These are phyloP conservation scores for Euphysa ruthae DNA, from an alignment of 30 jellyfish, hydroid and myxozoan species.

Conservation along the genomic window DNA sequence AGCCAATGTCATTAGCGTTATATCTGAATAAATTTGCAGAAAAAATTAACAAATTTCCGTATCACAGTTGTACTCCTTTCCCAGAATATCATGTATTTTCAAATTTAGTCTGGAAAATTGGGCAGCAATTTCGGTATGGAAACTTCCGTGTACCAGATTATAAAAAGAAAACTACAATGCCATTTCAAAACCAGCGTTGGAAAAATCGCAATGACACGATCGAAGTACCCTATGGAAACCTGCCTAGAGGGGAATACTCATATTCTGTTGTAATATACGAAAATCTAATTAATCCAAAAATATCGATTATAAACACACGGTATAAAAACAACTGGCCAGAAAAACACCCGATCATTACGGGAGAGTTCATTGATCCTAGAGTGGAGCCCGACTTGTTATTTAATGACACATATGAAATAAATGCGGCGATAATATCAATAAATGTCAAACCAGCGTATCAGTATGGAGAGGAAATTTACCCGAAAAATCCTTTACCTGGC, in stretches of 20 bases:
- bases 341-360: slow-evolving; percentile 48
- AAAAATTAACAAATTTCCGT: not conserved
- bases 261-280: slow-evolving; percentile 45
- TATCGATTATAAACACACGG: slow-evolving; percentile 34
- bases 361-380: slow-evolving; percentile 52
- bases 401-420: slow-evolving; percentile 35
- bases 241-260: slow-evolving; percentile 57
- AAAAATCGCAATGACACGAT: slow-evolving; percentile 75
- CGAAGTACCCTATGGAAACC: slow-evolving; percentile 69
- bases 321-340: slow-evolving; percentile 57
- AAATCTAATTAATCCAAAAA: slow-evolving; percentile 18
- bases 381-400: slow-evolving; percentile 49
- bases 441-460: slow-evolving; percentile 34
- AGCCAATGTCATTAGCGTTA: slow-evolving; percentile 5
- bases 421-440: slow-evolving; percentile 63
- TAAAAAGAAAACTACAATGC: slow-evolving; percentile 22
- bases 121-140: not conserved
- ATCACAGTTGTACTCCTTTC: not conserved
- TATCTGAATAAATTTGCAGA: slow-evolving; percentile 16
- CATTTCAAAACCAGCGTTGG: slow-evolving; percentile 38
- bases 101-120: slow-evolving; percentile 15
- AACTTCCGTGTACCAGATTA: slow-evolving; percentile 46
- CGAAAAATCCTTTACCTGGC: slow-evolving; percentile 65
- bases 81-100: not conserved
- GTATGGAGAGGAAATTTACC: slow-evolving; percentile 1